Percentiles rank a stretch among this genome's conserved stretches.
Evolutionary conservation across 2,797 vertebrate genomes (phyloP).

Genomic region (Squalus acanthias): DNA sequence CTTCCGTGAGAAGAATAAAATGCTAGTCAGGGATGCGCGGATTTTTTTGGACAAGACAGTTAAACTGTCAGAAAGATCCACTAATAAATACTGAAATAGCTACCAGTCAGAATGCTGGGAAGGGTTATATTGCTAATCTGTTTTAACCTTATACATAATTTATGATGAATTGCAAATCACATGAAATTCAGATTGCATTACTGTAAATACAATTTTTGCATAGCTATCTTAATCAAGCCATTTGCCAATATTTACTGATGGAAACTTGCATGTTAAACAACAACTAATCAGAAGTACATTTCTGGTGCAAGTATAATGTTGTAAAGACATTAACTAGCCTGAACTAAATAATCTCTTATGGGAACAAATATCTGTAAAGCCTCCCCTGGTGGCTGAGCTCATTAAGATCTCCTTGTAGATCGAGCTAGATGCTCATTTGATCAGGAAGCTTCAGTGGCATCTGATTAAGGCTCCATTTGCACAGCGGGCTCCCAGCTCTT

Average conservation of each 20-base stretch:
- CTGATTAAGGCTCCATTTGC: slow-evolving; percentile 63
- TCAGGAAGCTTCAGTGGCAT: slow-evolving; percentile 55
- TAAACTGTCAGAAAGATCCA: slow-evolving; percentile 33
- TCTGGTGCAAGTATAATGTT: slow-evolving; percentile 46
- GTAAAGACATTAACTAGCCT: slow-evolving; percentile 49
- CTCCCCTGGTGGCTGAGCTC: slow-evolving; percentile 49
- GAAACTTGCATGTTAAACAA: slow-evolving; percentile 46
- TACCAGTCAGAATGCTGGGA: slow-evolving; percentile 30
- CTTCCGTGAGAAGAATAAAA: background rate
- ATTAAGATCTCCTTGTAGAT: slow-evolving; percentile 54
- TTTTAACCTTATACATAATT: slow-evolving; percentile 36
- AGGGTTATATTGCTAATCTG: slow-evolving; percentile 29
- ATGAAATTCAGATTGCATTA: slow-evolving; percentile 37
- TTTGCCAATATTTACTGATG: slow-evolving; percentile 41
- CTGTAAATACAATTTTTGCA: slow-evolving; percentile 34
- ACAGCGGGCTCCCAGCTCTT: slow-evolving; percentile 51
- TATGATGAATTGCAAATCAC: slow-evolving; percentile 38
- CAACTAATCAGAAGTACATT: slow-evolving; percentile 48
- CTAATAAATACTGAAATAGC: slow-evolving; percentile 36
- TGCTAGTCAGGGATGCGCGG: background rate
- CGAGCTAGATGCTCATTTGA: slow-evolving; percentile 57
- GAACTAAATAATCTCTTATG: slow-evolving; percentile 40
- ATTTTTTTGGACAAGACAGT: slow-evolving; percentile 27
- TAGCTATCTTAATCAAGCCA: slow-evolving; percentile 39
- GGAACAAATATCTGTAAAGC: slow-evolving; percentile 43